These are phyloP conservation scores for Burhinus bistriatus DNA, from an alignment of 2,113 vertebrate species.

Conservation along the genomic window DNA sequence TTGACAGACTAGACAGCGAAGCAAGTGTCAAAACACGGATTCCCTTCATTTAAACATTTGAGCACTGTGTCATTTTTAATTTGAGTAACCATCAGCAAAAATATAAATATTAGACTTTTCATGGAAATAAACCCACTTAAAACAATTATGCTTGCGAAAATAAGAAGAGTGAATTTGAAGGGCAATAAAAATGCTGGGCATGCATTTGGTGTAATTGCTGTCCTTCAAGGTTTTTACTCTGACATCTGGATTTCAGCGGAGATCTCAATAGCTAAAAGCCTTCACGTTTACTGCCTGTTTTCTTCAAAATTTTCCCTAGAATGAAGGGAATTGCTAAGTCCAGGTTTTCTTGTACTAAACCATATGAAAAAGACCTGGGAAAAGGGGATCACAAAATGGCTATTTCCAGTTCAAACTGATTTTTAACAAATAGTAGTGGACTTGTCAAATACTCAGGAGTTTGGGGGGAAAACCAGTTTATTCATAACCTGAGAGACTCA, in stretches of 20 bases:
- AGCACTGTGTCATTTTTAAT: background rate
- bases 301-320: background rate
- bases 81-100: background rate
- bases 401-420: background rate
- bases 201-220: background rate
- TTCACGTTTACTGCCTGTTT: background rate
- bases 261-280: conserved; percentile 10
- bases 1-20: background rate
- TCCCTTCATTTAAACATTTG: background rate
- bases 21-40: background rate
- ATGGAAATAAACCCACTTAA: background rate
- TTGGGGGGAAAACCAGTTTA: fast-evolving
- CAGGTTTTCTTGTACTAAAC: background rate
- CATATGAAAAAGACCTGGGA: background rate
- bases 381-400: background rate
- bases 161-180: background rate
- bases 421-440: background rate
- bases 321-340: background rate
- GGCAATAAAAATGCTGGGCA: background rate
- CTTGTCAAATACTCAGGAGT: background rate
- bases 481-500: background rate
- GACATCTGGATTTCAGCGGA: background rate
- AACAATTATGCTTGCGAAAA: background rate
- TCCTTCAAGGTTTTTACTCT: background rate
- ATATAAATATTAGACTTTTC: background rate